A percentile compares a stretch with the other conserved stretches of the same genome.
phyloP scores from a whole-genome alignment of 2,888 invertebrate species.

The Aporophyla nigra region DNA sequence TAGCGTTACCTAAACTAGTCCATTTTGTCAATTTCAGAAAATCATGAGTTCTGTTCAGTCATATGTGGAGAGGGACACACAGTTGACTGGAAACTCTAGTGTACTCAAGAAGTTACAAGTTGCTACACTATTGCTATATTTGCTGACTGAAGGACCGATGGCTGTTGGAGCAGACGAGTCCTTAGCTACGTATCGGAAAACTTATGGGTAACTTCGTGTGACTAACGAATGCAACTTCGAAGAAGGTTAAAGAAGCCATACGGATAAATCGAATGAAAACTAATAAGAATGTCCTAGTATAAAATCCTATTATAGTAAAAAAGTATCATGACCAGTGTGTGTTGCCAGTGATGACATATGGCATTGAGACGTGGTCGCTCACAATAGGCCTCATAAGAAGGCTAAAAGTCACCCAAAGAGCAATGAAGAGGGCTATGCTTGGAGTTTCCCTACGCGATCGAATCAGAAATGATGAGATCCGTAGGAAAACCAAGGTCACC shows the following conservation, averaged over 20 bases:
- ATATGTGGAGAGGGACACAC: background rate
- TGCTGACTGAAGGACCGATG: conserved; percentile 5
- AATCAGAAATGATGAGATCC: no score
- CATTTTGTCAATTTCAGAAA: background rate
- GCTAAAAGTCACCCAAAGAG: no score
- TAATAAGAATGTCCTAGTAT: no score
- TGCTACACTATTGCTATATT: background rate
- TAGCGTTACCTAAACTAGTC: no score
- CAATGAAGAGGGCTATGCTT: no score
- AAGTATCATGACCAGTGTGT: no score
- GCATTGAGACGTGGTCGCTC: no score
- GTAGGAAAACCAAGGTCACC: no score
- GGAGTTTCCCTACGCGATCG: no score
- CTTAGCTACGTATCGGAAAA: background rate
- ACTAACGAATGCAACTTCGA: background rate
- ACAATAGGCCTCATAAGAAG: no score
- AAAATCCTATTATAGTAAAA: no score
- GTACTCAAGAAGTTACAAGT: conserved; percentile 12
- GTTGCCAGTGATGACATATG: no score
- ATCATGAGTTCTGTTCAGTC: background rate
- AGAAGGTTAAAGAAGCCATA: background rate
- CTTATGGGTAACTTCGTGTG: background rate
- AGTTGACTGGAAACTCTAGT: conserved; percentile 1
- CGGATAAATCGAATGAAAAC: background rate
- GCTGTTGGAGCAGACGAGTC: background rate